Evolutionary conservation across 2,797 vertebrate species (phyloP).

Genomic region (Acropternis orthonyx): DNA sequence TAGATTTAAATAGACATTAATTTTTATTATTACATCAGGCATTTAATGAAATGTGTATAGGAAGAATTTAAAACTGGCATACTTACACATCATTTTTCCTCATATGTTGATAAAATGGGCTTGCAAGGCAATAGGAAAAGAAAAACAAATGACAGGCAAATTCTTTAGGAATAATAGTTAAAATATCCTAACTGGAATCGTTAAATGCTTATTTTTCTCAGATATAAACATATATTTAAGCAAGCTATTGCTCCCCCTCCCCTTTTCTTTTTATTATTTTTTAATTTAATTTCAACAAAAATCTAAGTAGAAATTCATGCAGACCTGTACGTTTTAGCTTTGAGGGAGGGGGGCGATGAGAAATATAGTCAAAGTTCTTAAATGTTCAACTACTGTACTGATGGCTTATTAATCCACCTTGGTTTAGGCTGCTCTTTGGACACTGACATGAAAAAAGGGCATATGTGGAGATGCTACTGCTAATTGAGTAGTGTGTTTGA

Average conservation of each 20-base stretch:
- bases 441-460: not conserved
- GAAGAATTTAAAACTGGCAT: slow-evolving; percentile 2
- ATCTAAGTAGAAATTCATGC: not conserved
- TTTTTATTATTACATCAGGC: not conserved
- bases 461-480: slow-evolving; percentile 9
- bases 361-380: not conserved
- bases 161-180: slow-evolving; percentile 18
- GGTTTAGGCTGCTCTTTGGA: slow-evolving; percentile 5
- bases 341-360: not conserved
- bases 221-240: not conserved
- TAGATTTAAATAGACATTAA: slow-evolving; percentile 6
- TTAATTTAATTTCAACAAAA: not conserved
- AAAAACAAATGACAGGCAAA: not conserved
- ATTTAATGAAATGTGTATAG: not conserved
- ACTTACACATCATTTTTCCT: slow-evolving; percentile 26
- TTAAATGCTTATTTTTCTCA: not conserved
- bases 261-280: not conserved
- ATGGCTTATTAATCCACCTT: slow-evolving; percentile 11
- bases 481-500: not conserved
- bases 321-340: not conserved
- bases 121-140: not conserved
- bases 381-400: not conserved
- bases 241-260: not conserved
- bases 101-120: not conserved
- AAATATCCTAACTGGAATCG: not conserved